phyloP scores from a whole-genome alignment of 2,113 vertebrate genomes.

The Solenodon paradoxus region DNA sequence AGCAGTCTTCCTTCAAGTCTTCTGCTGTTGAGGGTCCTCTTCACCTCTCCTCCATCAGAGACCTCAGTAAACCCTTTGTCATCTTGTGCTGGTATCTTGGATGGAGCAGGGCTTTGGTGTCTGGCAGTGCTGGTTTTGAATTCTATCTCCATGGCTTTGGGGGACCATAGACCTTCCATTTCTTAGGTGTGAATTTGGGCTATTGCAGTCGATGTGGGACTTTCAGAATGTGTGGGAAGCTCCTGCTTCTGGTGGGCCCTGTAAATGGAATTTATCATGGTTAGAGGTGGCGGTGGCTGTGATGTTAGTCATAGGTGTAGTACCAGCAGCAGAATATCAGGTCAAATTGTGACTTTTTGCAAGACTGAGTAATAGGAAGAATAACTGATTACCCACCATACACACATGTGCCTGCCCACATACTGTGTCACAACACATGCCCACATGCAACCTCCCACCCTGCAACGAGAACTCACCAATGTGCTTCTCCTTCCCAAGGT shows the following conservation, averaged over 20 bases:
- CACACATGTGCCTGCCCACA: not conserved
- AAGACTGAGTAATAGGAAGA: not conserved
- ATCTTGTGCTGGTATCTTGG: not conserved
- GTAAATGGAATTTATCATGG: not conserved
- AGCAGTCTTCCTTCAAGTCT: not conserved
- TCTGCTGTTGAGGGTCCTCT: not conserved
- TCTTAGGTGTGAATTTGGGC: not conserved
- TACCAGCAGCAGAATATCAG: not conserved
- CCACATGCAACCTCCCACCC: not conserved
- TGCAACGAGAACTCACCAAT: no score
- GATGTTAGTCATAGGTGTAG: not conserved
- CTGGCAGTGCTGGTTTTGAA: not conserved
- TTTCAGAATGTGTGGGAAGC: not conserved
- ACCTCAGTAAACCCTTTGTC: not conserved
- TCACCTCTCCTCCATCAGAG: not conserved
- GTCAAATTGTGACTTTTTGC: not conserved
- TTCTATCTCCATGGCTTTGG: not conserved
- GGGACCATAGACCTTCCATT: not conserved
- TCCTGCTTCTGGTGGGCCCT: not conserved
- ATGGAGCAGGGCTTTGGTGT: not conserved
- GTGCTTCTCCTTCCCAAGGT: not conserved
- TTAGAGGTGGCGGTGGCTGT: accelerated
- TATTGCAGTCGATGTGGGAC: not conserved
- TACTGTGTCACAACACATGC: not conserved
- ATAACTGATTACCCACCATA: not conserved